Conservation (phyloP, 2,113 vertebrate species). For the Oriolus oriolus region DNA sequence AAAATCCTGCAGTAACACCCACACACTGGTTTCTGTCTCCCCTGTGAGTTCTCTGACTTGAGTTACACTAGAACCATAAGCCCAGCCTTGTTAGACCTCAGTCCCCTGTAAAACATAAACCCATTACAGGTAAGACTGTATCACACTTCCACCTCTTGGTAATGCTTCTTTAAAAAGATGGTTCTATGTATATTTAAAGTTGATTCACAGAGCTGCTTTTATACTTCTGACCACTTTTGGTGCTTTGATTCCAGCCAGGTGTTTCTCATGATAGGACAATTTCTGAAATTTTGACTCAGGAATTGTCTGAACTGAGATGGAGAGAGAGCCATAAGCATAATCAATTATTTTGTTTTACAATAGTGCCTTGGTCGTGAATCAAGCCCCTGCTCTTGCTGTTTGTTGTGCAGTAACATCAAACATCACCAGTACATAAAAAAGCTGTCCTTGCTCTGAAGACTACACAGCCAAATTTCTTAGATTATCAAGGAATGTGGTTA, state of each 20-base stretch:
- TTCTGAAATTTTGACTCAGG: neutral
- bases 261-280: neutral
- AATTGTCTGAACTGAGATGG: neutral
- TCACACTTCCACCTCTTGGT: neutral
- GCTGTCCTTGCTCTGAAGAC: neutral
- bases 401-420: neutral
- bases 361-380: neutral
- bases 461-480: neutral
- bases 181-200: neutral
- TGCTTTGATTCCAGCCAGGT: neutral
- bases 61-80: neutral
- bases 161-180: neutral
- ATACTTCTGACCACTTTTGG: neutral
- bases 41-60: neutral
- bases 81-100: rapidly evolving
- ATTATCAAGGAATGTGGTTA: neutral
- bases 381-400: neutral
- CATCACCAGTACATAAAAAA: neutral
- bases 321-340: neutral
- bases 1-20: neutral
- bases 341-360: neutral
- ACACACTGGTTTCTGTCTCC: neutral
- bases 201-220: neutral
- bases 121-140: neutral
- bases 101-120: neutral